These are phyloP conservation scores for Ptychoptera contaminata DNA, from an alignment of 2,888 invertebrate species.

Conservation along the genomic window DNA sequence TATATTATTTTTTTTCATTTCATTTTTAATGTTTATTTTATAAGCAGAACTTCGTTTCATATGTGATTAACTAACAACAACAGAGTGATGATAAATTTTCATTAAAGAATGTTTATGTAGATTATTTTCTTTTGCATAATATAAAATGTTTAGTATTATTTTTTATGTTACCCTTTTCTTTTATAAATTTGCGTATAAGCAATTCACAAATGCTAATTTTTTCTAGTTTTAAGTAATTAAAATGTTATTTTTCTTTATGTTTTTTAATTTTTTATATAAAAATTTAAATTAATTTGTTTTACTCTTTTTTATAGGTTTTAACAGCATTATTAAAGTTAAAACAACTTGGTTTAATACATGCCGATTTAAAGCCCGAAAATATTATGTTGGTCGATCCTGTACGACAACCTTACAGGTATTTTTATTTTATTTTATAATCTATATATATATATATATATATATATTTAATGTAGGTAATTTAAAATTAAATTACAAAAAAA, in stretches of 20 bases:
- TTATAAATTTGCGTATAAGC: no score
- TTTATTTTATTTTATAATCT: neutral
- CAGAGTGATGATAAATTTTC: no score
- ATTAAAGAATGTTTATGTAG: neutral
- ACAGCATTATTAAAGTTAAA: conserved; percentile 51
- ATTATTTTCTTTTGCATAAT: neutral
- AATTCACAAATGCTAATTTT: neutral
- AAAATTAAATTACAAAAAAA: no score
- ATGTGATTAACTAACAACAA: no score
- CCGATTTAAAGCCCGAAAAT: conserved; percentile 98
- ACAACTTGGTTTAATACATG: conserved; percentile 98
- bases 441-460: no score
- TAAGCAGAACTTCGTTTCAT: no score
- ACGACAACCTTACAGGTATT: conserved; percentile 71
- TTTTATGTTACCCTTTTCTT: neutral
- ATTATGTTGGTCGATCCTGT: conserved; percentile 99
- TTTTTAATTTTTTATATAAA: no score
- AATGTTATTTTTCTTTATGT: neutral
- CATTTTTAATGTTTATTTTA: no score
- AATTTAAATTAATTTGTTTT: neutral
- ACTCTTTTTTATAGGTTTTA: conserved; percentile 28
- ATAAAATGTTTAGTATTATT: neutral
- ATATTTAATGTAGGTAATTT: no score
- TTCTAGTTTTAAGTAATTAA: neutral
- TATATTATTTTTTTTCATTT: no score